Conservation (phyloP, 2,797 vertebrate species). For the Hoplostethus mediterraneus region DNA sequence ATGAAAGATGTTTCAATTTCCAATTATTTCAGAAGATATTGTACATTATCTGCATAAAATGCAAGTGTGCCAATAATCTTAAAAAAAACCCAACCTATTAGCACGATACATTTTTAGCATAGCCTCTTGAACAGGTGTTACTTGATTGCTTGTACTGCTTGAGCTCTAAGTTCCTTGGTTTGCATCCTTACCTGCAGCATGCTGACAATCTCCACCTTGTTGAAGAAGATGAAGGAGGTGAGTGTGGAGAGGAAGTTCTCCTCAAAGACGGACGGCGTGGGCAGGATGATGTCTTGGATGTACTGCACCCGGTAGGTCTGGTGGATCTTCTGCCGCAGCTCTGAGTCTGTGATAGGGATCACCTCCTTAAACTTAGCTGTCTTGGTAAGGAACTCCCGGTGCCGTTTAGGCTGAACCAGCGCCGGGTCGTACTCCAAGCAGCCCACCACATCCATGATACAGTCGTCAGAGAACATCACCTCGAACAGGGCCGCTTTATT, state of each 20-base stretch:
- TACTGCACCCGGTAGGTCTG: conserved; percentile 99
- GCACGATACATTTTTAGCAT: neutral
- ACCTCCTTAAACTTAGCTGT: conserved; percentile 99
- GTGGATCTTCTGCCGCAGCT: conserved; percentile 99
- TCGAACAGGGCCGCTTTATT: conserved; percentile 99
- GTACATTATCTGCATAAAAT: too few species aligned
- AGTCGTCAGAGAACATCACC: conserved; percentile 99
- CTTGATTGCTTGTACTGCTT: too few species aligned
- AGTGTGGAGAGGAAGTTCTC: conserved; percentile 99
- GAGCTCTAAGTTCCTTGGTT: conserved; percentile 6
- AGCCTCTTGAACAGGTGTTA: neutral
- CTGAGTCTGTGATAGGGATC: conserved; percentile 99
- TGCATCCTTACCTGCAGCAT: conserved; percentile 95
- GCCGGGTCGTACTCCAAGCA: conserved; percentile 98
- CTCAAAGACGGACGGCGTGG: conserved; percentile 98
- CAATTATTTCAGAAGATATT: too few species aligned
- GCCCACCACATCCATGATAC: conserved; percentile 99
- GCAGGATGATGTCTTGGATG: conserved; percentile 99
- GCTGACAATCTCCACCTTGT: conserved; percentile 99
- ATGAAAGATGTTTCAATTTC: too few species aligned
- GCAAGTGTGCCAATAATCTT: too few species aligned
- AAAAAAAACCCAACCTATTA: neutral
- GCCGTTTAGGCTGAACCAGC: conserved; percentile 95
- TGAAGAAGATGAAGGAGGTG: conserved; percentile 99
- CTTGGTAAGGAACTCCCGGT: conserved; percentile 99